These are phyloP conservation scores for Halictus rubicundus DNA, from an alignment of 1,140 invertebrate genomes.

Conservation along the genomic window DNA sequence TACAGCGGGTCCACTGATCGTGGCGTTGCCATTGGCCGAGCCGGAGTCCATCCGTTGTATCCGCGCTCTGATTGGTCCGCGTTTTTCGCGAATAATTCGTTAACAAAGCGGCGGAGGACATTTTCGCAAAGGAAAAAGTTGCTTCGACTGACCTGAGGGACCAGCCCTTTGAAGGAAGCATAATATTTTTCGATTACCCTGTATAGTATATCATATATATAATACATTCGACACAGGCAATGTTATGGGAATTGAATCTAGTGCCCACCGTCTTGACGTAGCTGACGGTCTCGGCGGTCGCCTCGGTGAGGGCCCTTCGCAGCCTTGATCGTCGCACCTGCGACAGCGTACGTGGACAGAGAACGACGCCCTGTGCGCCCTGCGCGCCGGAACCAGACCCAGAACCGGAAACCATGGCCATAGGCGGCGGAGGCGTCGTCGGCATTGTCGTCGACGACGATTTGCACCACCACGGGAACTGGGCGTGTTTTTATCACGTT, in stretches of 20 bases:
- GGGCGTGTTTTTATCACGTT: slow-evolving; percentile 71
- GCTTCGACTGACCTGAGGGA: too few species aligned
- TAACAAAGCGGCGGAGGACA: too few species aligned
- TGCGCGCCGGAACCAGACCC: slow-evolving; percentile 57
- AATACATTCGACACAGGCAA: slow-evolving; percentile 1
- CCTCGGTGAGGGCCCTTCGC: slow-evolving; percentile 92
- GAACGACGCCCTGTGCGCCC: slow-evolving; percentile 88
- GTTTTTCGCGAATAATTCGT: too few species aligned
- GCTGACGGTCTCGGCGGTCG: slow-evolving; percentile 91
- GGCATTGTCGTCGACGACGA: slow-evolving; percentile 77
- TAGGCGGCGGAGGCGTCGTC: slow-evolving; percentile 73
- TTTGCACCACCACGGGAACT: slow-evolving; percentile 81
- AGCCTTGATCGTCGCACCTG: slow-evolving; percentile 90
- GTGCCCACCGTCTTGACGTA: slow-evolving; percentile 92
- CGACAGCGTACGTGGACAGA: slow-evolving; percentile 92
- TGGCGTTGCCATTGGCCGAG: too few species aligned
- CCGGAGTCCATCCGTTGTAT: too few species aligned
- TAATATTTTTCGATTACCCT: too few species aligned
- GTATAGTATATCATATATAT: too few species aligned
- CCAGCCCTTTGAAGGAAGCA: too few species aligned
- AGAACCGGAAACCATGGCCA: slow-evolving; percentile 59
- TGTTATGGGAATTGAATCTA: slow-evolving; percentile 19
- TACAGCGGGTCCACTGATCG: too few species aligned
- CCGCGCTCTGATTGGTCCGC: too few species aligned
- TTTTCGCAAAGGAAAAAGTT: too few species aligned